Conservation (phyloP, 2,113 vertebrate genomes). For the Zosterops japonicus region DNA sequence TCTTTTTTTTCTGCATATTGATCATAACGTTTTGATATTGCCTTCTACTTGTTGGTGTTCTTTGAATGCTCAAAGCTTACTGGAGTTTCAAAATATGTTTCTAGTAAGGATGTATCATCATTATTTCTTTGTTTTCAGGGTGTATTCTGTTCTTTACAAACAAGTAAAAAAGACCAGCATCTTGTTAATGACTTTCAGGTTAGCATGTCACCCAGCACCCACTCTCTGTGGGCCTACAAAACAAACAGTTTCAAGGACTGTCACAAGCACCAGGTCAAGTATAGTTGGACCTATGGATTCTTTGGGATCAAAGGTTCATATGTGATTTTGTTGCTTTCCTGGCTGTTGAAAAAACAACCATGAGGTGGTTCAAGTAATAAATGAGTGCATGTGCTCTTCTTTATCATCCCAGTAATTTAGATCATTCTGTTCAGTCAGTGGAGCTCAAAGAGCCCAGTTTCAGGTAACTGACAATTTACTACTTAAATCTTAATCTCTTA, state of each 20-base stretch:
- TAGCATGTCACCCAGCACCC: not conserved
- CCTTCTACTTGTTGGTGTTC: not conserved
- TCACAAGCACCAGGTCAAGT: not conserved
- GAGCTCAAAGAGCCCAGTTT: not conserved
- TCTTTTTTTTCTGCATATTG: not conserved
- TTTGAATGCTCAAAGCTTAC: not conserved
- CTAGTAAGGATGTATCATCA: not conserved
- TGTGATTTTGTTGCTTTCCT: not conserved
- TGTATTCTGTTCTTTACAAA: not conserved
- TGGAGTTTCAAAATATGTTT: not conserved
- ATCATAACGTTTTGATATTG: not conserved
- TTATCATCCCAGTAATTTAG: not conserved
- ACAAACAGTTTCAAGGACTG: not conserved
- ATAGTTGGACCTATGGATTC: not conserved
- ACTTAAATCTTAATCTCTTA: not conserved
- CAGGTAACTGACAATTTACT: not conserved
- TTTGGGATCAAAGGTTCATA: not conserved
- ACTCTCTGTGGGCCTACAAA: not conserved
- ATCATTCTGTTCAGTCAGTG: not conserved
- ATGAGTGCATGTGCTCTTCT: not conserved
- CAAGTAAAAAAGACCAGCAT: not conserved
- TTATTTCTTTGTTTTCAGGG: not conserved
- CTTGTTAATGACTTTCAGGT: not conserved
- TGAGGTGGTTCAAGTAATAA: not conserved
- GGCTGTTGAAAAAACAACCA: not conserved